Conservation (phyloP, 2,797 vertebrate species). For the Lates japonicus region DNA sequence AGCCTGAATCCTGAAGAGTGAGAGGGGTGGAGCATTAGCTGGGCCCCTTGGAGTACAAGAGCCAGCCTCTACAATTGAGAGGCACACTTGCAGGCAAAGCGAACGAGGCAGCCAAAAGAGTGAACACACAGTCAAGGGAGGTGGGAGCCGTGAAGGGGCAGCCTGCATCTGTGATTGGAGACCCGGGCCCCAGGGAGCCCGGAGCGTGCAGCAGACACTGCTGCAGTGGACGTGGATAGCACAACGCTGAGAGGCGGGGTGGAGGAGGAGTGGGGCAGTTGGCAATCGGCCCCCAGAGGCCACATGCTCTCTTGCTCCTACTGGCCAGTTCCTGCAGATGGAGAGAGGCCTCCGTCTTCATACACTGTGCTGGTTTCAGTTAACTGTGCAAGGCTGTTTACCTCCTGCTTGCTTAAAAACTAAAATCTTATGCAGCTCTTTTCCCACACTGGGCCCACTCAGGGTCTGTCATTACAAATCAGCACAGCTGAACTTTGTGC, state of each 20-base stretch:
- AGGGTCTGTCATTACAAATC: constrained; percentile 36
- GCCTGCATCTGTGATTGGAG: constrained; percentile 68
- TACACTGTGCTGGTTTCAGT: constrained; percentile 70
- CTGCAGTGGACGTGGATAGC: constrained; percentile 55
- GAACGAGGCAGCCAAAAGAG: constrained; percentile 42
- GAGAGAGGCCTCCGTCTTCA: constrained; percentile 61
- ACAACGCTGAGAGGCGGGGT: constrained; percentile 34
- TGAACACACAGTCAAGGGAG: constrained; percentile 40
- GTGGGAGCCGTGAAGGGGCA: constrained; percentile 18
- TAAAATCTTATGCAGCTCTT: constrained; percentile 32
- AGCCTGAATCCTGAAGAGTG: constrained; percentile 87
- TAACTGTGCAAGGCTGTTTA: constrained; percentile 68
- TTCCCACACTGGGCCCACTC: constrained; percentile 25
- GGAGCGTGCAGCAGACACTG: constrained; percentile 31
- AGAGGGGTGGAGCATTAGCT: constrained; percentile 54
- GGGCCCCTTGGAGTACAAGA: constrained; percentile 76
- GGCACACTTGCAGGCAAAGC: constrained; percentile 48
- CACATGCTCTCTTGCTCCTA: constrained; percentile 55
- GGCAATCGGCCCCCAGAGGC: constrained; percentile 64
- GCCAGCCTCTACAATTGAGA: constrained; percentile 68
- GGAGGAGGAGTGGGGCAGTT: constrained; percentile 49
- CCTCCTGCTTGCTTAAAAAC: constrained; percentile 54
- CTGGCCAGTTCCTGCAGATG: constrained; percentile 64
- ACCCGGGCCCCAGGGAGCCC: constrained; percentile 63
- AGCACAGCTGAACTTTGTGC: constrained; percentile 22